Base-by-base conservation (phyloP, 2,113 vertebrate genomes). In the Phocoena sinus region DNA sequence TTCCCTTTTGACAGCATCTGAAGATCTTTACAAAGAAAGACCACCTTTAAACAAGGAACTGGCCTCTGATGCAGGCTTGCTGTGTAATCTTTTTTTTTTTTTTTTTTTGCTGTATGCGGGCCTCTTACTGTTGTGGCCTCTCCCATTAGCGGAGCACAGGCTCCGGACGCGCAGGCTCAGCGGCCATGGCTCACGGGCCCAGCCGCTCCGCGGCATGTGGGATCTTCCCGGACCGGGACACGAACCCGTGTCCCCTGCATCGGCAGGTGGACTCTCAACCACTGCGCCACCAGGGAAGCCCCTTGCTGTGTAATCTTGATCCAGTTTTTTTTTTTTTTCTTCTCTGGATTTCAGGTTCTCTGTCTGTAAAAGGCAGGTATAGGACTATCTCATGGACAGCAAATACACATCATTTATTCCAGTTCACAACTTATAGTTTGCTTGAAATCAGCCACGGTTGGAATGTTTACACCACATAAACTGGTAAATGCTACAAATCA, bases 1-100 rank as follows among this genome's bases (percentile, higher is more conserved):
- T 68, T 95, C 65, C 6, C 44, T 85, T 86, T 60, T 83, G 93
- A 93, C 90, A 96, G 38, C n/a, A 33, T 62, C 86, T 80, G 76
- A 88, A 86, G 62, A 65, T 86, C 89, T 97, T 94, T 71, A 71
- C 74, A 71, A 85, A 91, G 65, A 70, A 87, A 68, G 87, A 74
- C 23, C 23, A 44, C 28, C 41, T 84, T 74, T 53, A 83, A 74
- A 50, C 36, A 50, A 82, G 76, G 44, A 85, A 47, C 56, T 3
- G 33, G 53, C 25, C 38, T 20, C 47, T 60, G 65, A 53, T 44
- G 53, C 3, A 4, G n/a, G 21, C 80, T 89, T 25, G 38, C 79
- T 58, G 6, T 86, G n/a, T 77, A 38, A 73, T 92, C 73, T 85
- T 68, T n/a, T 47, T 31, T 81, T 20, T 47, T 8, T n/a, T 4